Conservation (phyloP, 2,797 vertebrate species). For the Cetoscarus ocellatus region DNA sequence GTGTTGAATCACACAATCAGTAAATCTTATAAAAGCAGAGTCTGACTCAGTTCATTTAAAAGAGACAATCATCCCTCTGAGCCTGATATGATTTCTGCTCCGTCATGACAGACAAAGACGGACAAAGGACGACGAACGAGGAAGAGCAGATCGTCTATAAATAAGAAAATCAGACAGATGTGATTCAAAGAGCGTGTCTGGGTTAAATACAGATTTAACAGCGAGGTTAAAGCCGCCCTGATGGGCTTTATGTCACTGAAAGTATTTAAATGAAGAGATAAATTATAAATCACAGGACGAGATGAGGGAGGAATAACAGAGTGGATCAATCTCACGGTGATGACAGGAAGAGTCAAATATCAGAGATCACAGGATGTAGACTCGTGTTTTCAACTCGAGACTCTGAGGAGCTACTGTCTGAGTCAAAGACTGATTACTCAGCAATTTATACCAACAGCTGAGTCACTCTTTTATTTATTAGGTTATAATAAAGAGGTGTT, state of each 20-base stretch:
- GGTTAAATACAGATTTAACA: conserved; percentile 55
- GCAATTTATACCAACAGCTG: too few species aligned
- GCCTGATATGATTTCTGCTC: conserved; percentile 36
- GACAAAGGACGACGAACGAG: conserved; percentile 36
- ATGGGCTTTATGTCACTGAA: too few species aligned
- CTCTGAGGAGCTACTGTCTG: too few species aligned
- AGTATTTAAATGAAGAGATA: conserved; percentile 67
- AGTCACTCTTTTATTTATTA: too few species aligned
- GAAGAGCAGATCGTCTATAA: conserved; percentile 43
- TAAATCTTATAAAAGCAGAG: too few species aligned
- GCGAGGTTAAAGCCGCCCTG: conserved; percentile 50
- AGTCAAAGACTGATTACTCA: too few species aligned
- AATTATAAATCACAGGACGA: conserved; percentile 66
- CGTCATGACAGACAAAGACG: conserved; percentile 53
- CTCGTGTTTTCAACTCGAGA: too few species aligned
- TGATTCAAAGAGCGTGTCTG: conserved; percentile 21
- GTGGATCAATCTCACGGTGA: conserved; percentile 2
- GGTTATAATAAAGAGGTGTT: too few species aligned
- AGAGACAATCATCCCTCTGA: conserved; percentile 34
- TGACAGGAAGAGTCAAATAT: conserved; percentile 20
- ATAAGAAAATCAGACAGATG: conserved; percentile 40
- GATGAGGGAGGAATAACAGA: conserved; percentile 64
- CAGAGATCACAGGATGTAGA: conserved; percentile 20
- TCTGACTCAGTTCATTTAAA: conserved; percentile 37
- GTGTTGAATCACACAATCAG: conserved; percentile 40